A percentile compares a stretch with the other conserved stretches of the same genome.
Evolutionary conservation across 2,113 vertebrate species (phyloP).

Genomic region (Prunella himalayana): DNA sequence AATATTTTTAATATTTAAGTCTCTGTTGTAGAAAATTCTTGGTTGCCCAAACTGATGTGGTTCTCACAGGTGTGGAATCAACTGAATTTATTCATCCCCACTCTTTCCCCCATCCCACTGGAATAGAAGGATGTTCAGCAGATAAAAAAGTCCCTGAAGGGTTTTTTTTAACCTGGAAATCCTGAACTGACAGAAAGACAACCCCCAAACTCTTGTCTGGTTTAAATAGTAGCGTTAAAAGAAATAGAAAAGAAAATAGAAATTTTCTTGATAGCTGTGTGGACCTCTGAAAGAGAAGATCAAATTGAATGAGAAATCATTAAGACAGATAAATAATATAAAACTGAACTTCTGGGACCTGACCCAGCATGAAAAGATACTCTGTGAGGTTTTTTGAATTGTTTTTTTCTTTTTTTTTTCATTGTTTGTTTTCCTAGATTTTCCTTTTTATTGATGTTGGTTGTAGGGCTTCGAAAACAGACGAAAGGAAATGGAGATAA

Average conservation of each 20-base stretch:
- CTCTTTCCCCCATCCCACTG: not conserved
- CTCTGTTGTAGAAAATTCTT: not conserved
- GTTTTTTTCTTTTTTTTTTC: no score
- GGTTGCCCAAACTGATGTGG: not conserved
- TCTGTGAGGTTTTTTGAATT: not conserved
- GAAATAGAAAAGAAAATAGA: not conserved
- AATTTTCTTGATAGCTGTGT: not conserved
- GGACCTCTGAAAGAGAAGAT: not conserved
- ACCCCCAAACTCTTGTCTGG: not conserved
- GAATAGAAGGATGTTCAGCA: not conserved
- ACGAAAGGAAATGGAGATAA: not conserved
- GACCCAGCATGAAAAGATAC: not conserved
- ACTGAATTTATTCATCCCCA: not conserved
- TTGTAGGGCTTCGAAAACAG: not conserved
- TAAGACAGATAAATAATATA: not conserved
- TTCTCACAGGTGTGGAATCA: not conserved
- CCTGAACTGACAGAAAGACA: not conserved
- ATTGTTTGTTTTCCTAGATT: not conserved
- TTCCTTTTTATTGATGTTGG: not conserved
- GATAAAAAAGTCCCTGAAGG: not conserved
- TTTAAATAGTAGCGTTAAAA: not conserved
- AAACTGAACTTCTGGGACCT: not conserved
- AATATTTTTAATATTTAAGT: not conserved
- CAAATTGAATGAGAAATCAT: not conserved
- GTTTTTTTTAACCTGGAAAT: not conserved